Percentiles rank a stretch among this genome's conserved stretches.
Conservation (phyloP, 2,888 invertebrate species). For the Drepana falcataria region DNA sequence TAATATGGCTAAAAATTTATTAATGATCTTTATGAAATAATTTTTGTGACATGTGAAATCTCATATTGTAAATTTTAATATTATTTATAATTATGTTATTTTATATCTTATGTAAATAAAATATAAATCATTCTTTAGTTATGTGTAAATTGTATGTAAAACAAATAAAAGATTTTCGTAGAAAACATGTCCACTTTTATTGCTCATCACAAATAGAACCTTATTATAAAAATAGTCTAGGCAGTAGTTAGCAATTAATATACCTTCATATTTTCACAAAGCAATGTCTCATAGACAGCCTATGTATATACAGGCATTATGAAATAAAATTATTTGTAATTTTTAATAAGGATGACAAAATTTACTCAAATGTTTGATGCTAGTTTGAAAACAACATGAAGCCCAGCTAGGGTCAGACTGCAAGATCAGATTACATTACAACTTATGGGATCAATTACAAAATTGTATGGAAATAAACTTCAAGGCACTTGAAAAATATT, state of each 20-base stretch:
- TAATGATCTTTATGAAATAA: background rate
- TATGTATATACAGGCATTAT: too few relatives aligned
- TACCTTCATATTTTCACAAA: background rate
- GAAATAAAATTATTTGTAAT: too few relatives aligned
- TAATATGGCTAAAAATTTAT: too few relatives aligned
- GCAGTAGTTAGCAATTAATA: background rate
- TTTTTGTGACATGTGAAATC: slow-evolving; percentile 33
- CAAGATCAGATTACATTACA: too few relatives aligned
- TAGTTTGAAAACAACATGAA: too few relatives aligned
- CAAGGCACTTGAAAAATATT: slow-evolving; percentile 5
- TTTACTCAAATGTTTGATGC: too few relatives aligned
- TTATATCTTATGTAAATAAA: slow-evolving; percentile 55
- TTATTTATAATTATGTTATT: slow-evolving; percentile 30
- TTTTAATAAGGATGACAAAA: too few relatives aligned
- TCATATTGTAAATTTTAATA: slow-evolving; percentile 26
- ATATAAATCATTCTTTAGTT: slow-evolving; percentile 47
- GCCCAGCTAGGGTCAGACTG: too few relatives aligned
- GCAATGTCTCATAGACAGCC: too few relatives aligned
- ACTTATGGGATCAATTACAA: too few relatives aligned
- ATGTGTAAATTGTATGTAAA: slow-evolving; percentile 70
- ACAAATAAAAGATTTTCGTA: slow-evolving; percentile 73
- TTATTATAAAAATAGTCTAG: slow-evolving; percentile 6
- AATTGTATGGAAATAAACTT: background rate
- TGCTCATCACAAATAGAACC: slow-evolving; percentile 4
- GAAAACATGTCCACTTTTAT: slow-evolving; percentile 49